Evolutionary conservation across 1,140 invertebrate species (phyloP).

Genomic region (Carcinoscorpius rotundicauda): DNA sequence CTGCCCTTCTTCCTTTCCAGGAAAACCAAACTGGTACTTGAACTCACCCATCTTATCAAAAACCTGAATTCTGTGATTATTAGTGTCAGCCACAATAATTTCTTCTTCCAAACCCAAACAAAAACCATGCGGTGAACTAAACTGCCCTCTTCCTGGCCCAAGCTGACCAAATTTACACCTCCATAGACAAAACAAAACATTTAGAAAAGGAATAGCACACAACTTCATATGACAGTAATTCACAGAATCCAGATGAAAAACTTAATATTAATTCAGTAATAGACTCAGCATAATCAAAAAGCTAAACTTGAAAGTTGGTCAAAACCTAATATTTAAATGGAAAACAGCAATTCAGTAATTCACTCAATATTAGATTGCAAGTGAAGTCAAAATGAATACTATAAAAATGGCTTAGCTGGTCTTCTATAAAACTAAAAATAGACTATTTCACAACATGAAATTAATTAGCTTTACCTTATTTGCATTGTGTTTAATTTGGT

Average conservation of each 20-base stretch:
- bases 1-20: conserved; percentile 88
- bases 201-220: conserved; percentile 2
- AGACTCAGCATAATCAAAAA: no score
- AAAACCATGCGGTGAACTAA: conserved; percentile 94
- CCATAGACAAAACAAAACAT: conserved; percentile 25
- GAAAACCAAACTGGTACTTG: conserved; percentile 77
- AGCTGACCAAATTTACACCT: conserved; percentile 87
- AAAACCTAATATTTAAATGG: no score
- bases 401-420: no score
- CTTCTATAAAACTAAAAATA: no score
- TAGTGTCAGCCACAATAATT: conserved; percentile 82
- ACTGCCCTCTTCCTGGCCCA: conserved; percentile 79
- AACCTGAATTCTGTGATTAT: conserved; percentile 88
- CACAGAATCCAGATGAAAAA: no score
- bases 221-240: no score
- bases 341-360: no score
- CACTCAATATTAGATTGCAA: no score
- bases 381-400: no score
- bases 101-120: conserved; percentile 88
- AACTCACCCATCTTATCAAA: conserved; percentile 80
- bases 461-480: conserved; percentile 29
- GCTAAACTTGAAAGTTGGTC: no score
- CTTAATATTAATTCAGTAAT: no score
- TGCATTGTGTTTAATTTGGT: conserved; percentile 36
- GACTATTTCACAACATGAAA: no score